These are phyloP conservation scores for Galemys pyrenaicus DNA, from an alignment of 2,113 vertebrate species.

Conservation along the genomic window DNA sequence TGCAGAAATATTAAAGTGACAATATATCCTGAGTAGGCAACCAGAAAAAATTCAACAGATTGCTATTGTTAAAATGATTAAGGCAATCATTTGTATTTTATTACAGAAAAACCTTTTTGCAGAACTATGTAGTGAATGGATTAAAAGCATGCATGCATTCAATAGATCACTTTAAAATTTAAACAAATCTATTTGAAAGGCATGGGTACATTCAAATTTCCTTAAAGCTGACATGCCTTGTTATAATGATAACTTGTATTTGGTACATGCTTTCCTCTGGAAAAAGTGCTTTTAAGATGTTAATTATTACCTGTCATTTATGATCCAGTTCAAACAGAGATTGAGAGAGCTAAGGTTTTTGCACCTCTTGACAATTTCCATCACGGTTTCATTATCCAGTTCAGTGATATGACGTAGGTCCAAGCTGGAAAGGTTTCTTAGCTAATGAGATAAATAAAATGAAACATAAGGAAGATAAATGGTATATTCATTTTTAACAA, in stretches of 20 bases:
- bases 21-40: not conserved
- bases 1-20: slow-evolving; percentile 15
- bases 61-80: not conserved
- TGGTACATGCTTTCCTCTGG: slow-evolving; percentile 9
- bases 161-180: not conserved
- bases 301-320: slow-evolving; percentile 94
- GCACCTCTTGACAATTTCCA: slow-evolving; percentile 99
- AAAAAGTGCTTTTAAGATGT: slow-evolving; percentile 43
- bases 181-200: not conserved
- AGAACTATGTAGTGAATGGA: not conserved
- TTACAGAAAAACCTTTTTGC: not conserved
- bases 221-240: not conserved
- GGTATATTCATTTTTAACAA: slow-evolving; percentile 25
- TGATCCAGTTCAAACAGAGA: slow-evolving; percentile 99
- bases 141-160: not conserved
- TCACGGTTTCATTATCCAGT: slow-evolving; percentile 98
- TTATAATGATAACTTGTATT: slow-evolving; percentile 26
- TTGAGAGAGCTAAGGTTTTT: slow-evolving; percentile 97
- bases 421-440: slow-evolving; percentile 94
- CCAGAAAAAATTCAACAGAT: not conserved
- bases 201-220: not conserved
- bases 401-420: slow-evolving; percentile 98
- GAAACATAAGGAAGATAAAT: slow-evolving; percentile 69
- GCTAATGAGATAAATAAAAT: slow-evolving; percentile 85
- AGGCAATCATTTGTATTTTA: not conserved